Conservation (phyloP, 2,888 invertebrate species). For the Leucoptera coffeella region DNA sequence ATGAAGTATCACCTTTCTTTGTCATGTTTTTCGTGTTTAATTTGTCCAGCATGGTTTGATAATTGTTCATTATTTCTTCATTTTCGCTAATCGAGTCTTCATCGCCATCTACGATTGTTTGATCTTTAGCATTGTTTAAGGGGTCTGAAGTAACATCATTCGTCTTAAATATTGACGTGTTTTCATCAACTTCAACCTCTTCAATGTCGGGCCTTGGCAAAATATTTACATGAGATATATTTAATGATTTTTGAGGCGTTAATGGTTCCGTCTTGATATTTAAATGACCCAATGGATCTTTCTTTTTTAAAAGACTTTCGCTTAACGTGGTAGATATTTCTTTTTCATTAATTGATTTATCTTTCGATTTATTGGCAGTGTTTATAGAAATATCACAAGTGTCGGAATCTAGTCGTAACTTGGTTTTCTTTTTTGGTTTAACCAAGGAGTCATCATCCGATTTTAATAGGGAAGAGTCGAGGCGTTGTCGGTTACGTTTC, state of each 20-base stretch:
- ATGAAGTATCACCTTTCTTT: slow-evolving; percentile 18
- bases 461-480: slow-evolving; percentile 17
- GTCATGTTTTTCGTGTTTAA: slow-evolving; percentile 11
- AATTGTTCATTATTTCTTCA: slow-evolving; percentile 27
- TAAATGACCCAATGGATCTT: slow-evolving; percentile 14
- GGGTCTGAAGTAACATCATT: slow-evolving; percentile 23
- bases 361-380: slow-evolving; percentile 2
- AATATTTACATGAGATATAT: slow-evolving; percentile 18
- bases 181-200: slow-evolving; percentile 16
- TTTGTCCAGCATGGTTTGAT: slow-evolving; percentile 23
- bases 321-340: slow-evolving; percentile 21
- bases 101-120: slow-evolving; percentile 12
- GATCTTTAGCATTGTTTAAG: slow-evolving; percentile 10
- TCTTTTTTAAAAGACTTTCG: slow-evolving; percentile 11
- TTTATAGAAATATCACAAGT: slow-evolving; percentile 1
- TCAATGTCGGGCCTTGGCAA: slow-evolving; percentile 16
- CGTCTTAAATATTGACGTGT: slow-evolving; percentile 14
- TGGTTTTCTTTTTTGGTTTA: slow-evolving; percentile 18
- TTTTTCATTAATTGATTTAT: slow-evolving; percentile 16
- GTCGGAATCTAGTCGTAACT: slow-evolving; percentile 25
- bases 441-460: slow-evolving; percentile 15
- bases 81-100: slow-evolving; percentile 18
- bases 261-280: slow-evolving; percentile 23
- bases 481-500: slow-evolving; percentile 14
- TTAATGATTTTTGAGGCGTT: slow-evolving; percentile 19